Percentiles rank a stretch among this genome's conserved stretches.
Evolutionary conservation across 2,113 vertebrate species (phyloP).

Genomic region (Perca schrenkii): DNA sequence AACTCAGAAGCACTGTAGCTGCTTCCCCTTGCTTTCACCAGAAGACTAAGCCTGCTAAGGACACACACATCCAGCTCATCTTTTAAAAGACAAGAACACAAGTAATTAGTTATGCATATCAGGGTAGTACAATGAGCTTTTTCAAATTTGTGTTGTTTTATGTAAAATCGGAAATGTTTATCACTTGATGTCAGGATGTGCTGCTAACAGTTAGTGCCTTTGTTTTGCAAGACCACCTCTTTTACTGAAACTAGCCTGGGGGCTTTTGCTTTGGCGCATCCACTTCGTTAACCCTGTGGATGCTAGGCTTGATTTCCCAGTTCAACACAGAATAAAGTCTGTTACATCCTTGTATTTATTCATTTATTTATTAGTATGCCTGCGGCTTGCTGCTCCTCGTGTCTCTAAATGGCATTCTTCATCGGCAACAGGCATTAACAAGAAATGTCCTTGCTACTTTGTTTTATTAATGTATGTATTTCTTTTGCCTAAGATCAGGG

Average conservation of each 20-base stretch:
- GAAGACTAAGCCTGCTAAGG: slow-evolving; percentile 47
- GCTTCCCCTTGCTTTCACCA: slow-evolving; percentile 33
- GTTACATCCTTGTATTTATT: slow-evolving; percentile 8
- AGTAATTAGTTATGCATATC: slow-evolving; percentile 91
- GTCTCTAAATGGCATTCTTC: slow-evolving; percentile 35
- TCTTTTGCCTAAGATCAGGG: slow-evolving; percentile 22
- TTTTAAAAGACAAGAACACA: slow-evolving; percentile 87
- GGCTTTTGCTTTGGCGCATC: slow-evolving; percentile 87
- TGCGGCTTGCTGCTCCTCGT: background rate
- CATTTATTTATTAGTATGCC: background rate
- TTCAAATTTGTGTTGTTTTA: slow-evolving; percentile 85
- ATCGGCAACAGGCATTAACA: background rate
- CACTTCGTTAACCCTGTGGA: slow-evolving; percentile 85
- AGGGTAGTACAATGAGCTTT: slow-evolving; percentile 87
- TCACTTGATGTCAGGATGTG: slow-evolving; percentile 91
- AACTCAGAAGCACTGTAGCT: slow-evolving; percentile 30
- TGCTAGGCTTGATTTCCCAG: slow-evolving; percentile 22
- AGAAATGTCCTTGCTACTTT: background rate
- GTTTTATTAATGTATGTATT: slow-evolving; percentile 10
- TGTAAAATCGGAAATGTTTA: slow-evolving; percentile 86
- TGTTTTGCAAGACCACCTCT: slow-evolving; percentile 88
- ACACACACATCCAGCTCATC: slow-evolving; percentile 65
- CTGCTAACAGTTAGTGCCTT: slow-evolving; percentile 89
- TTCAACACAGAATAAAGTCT: slow-evolving; percentile 38
- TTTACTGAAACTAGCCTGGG: slow-evolving; percentile 87